Evolutionary conservation across 2,888 invertebrate species (phyloP).

Genomic region (Zeuzera pyrina): DNA sequence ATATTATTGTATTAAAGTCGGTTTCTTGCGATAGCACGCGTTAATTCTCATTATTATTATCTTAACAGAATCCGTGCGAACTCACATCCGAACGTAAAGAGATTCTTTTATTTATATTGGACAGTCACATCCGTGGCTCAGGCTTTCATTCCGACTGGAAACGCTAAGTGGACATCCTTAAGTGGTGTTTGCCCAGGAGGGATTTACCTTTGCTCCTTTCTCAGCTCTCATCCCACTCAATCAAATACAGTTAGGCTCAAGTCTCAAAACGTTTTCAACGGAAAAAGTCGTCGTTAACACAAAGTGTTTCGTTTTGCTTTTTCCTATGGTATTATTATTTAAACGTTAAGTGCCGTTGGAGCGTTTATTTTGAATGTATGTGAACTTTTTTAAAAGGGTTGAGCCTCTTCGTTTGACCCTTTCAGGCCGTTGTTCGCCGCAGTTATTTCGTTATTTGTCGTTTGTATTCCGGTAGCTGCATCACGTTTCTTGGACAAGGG

Average conservation of each 20-base stretch:
- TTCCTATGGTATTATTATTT: neutral
- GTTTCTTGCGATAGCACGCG: too few species aligned
- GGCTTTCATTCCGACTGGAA: slow-evolving; percentile 44
- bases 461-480: slow-evolving; percentile 43
- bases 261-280: slow-evolving; percentile 40
- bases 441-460: slow-evolving; percentile 33
- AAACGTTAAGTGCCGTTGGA: neutral
- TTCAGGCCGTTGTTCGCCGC: slow-evolving; percentile 19
- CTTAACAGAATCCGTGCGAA: too few species aligned
- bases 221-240: slow-evolving; percentile 53
- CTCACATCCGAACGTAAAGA: too few species aligned
- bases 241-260: slow-evolving; percentile 40
- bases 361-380: neutral
- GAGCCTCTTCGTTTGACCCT: slow-evolving; percentile 6
- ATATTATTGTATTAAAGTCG: too few species aligned
- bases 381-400: slow-evolving; percentile 26
- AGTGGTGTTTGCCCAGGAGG: slow-evolving; percentile 66
- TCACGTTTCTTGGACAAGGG: slow-evolving; percentile 38
- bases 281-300: slow-evolving; percentile 17
- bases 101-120: slow-evolving; percentile 56
- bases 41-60: too few species aligned
- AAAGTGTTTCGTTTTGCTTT: neutral
- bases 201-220: slow-evolving; percentile 69
- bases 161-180: slow-evolving; percentile 63
- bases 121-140: slow-evolving; percentile 27